Percentiles rank a stretch among this genome's conserved stretches.
Conservation (phyloP, 2,797 vertebrate genomes). For the Pangasius sanitwongsei region DNA sequence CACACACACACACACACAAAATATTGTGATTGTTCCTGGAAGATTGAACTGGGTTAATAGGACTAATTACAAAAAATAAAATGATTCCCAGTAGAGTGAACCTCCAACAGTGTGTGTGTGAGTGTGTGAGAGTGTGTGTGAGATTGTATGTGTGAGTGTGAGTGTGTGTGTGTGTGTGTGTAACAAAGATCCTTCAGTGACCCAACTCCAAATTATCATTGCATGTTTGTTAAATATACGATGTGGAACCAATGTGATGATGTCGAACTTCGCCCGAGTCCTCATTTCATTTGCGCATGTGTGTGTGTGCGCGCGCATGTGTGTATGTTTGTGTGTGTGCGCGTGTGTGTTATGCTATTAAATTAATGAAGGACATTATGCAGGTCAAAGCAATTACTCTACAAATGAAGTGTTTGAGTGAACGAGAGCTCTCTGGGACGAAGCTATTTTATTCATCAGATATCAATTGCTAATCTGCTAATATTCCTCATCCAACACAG, state of each 20-base stretch:
- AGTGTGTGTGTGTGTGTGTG: background rate
- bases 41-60: background rate
- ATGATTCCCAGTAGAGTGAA: background rate
- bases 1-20: background rate
- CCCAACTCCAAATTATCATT: background rate
- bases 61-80: background rate
- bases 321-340: background rate
- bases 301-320: background rate
- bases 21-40: background rate
- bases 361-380: constrained; percentile 24
- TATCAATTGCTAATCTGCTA: background rate
- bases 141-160: background rate
- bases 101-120: background rate
- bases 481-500: background rate
- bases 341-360: constrained; percentile 2
- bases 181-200: background rate
- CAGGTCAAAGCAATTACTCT: constrained; percentile 32
- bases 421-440: constrained; percentile 45
- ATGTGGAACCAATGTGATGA: background rate
- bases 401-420: constrained; percentile 8
- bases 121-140: background rate
- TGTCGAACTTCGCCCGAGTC: background rate
- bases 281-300: constrained; percentile 11
- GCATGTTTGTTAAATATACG: background rate
- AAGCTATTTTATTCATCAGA: background rate